Conservation (phyloP, 2,888 invertebrate species). For the Sminthurinus aureus region DNA sequence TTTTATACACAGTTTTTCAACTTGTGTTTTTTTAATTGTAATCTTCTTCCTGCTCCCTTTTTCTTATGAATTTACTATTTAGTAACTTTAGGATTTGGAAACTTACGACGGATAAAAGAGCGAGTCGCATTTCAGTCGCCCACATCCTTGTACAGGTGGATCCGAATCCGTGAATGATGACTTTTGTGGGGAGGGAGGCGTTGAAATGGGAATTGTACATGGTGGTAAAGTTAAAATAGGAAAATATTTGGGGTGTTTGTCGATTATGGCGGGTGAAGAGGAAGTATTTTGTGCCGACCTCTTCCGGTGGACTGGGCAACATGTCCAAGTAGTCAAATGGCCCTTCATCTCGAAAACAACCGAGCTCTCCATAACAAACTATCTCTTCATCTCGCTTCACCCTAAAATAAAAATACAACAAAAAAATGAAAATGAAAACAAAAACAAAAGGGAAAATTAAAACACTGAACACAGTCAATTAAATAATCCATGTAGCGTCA, state of each 20-base stretch:
- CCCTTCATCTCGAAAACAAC: constrained; percentile 91
- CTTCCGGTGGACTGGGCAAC: constrained; percentile 83
- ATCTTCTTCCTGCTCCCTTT: background rate
- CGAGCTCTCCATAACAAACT: constrained; percentile 87
- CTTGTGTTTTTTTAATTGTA: background rate
- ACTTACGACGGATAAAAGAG: constrained; percentile 85
- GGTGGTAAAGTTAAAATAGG: constrained; percentile 76
- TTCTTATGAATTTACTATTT: background rate
- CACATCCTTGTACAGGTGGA: constrained; percentile 90
- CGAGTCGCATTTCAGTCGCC: constrained; percentile 93
- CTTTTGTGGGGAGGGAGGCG: constrained; percentile 70
- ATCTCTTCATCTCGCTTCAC: constrained; percentile 78
- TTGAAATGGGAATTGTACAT: constrained; percentile 71
- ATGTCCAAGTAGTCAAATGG: constrained; percentile 91
- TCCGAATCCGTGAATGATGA: constrained; percentile 93
- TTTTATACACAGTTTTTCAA: background rate
- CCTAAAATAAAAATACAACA: constrained; percentile 64
- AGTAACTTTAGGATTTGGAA: background rate
- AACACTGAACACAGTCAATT: no score
- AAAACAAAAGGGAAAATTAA: no score
- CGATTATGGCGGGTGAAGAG: constrained; percentile 68
- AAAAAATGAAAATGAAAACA: background rate
- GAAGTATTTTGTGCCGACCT: constrained; percentile 84
- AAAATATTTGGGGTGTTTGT: constrained; percentile 66
- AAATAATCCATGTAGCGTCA: no score